Percentiles rank a stretch among this genome's conserved stretches.
phyloP scores from a whole-genome alignment of 2,113 vertebrate genomes.

The Cyprinodon tularosa region DNA sequence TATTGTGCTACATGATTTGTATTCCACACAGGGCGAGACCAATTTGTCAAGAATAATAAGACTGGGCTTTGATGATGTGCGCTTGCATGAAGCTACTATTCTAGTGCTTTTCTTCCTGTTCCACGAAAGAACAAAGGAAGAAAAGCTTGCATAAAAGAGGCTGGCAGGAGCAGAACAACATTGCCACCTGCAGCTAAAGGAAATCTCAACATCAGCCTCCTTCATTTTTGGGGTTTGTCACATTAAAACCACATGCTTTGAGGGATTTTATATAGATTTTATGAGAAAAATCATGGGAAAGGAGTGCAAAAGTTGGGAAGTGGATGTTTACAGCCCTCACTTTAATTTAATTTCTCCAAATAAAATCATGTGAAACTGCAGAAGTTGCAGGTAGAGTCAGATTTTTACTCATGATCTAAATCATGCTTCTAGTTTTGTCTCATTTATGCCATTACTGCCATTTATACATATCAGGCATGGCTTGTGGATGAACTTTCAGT shows the following conservation, averaged over 20 bases:
- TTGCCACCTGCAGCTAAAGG: conserved; percentile 57
- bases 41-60: conserved; percentile 28
- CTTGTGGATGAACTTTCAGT: no score
- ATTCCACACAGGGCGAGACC: background rate
- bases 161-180: conserved; percentile 42
- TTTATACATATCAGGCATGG: no score
- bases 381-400: no score
- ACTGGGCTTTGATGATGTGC: conserved; percentile 18
- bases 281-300: background rate
- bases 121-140: conserved; percentile 45
- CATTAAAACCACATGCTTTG: background rate
- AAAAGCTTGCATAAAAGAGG: background rate
- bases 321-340: no score
- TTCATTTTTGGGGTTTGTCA: background rate
- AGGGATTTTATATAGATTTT: background rate
- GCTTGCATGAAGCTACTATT: conserved; percentile 15
- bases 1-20: background rate
- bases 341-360: no score
- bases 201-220: background rate
- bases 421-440: no score
- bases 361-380: no score
- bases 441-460: no score
- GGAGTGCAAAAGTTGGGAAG: no score
- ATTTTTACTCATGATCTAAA: no score
- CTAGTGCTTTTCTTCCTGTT: conserved; percentile 26